Conservation (phyloP, 2,113 vertebrate species). For the Myiagra hebetior region DNA sequence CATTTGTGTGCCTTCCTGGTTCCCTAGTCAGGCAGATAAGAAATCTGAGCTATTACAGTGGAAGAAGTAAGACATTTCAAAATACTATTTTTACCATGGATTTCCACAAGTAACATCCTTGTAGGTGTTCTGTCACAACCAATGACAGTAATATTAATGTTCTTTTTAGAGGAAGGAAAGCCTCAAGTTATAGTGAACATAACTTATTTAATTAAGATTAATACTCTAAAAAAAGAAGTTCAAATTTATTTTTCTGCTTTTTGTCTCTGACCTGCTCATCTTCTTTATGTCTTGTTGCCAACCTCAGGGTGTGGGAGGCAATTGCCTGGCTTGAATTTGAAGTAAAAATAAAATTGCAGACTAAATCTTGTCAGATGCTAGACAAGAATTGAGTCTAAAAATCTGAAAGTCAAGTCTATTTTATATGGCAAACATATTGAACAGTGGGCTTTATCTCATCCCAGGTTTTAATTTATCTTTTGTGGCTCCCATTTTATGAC, state of each 20-base stretch:
- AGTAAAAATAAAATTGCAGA: neutral
- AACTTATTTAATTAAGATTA: neutral
- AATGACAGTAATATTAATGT: neutral
- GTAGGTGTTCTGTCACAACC: neutral
- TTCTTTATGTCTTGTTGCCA: neutral
- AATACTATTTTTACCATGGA: neutral
- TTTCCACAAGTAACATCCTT: neutral
- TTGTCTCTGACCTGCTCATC: neutral
- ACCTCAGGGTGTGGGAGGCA: neutral
- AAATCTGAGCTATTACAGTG: neutral
- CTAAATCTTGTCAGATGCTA: neutral
- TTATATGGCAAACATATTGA: neutral
- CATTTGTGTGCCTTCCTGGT: neutral
- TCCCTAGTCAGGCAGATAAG: neutral
- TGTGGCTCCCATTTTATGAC: neutral
- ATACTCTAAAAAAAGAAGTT: neutral
- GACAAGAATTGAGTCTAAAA: neutral
- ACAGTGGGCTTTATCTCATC: neutral
- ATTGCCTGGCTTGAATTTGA: neutral
- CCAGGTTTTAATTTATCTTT: neutral
- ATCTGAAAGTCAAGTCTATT: neutral
- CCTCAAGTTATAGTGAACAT: neutral
- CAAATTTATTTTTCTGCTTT: neutral
- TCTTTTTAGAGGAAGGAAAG: constrained; percentile 6
- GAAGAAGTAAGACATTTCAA: neutral